Conservation (phyloP, 2,113 vertebrate genomes). For the Empidonax traillii region DNA sequence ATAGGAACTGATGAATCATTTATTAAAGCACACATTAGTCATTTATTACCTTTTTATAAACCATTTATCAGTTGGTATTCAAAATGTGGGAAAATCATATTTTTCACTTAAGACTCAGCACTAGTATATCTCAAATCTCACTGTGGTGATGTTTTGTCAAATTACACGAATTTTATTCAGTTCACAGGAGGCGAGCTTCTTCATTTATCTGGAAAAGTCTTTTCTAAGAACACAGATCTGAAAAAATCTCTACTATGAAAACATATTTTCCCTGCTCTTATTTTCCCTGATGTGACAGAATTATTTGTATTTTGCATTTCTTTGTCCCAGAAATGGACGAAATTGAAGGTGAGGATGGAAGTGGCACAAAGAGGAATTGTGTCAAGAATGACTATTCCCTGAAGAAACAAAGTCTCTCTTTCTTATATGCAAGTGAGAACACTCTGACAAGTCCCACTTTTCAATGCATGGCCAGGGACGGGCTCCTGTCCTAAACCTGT, state of each 20-base stretch:
- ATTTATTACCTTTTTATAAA: slow-evolving; percentile 36
- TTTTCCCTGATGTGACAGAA: not conserved
- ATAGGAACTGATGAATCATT: slow-evolving; percentile 35
- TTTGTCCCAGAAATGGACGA: not conserved
- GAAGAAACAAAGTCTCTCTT: not conserved
- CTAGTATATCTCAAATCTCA: not conserved
- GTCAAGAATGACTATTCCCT: not conserved
- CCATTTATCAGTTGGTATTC: slow-evolving; percentile 23
- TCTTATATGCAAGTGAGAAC: not conserved
- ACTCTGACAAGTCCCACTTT: not conserved
- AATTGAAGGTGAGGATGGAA: not conserved
- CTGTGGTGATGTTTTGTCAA: not conserved
- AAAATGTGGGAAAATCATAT: not conserved
- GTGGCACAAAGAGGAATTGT: not conserved
- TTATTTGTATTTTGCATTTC: not conserved
- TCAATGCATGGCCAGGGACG: not conserved
- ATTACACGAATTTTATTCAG: not conserved
- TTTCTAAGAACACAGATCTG: not conserved
- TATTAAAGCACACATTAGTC: slow-evolving; percentile 45
- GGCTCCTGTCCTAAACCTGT: not conserved
- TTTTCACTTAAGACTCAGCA: not conserved
- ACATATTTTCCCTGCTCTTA: not conserved
- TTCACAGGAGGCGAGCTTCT: not conserved
- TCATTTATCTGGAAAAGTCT: not conserved
- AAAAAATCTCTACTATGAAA: not conserved